Evolutionary conservation across 2,888 invertebrate genomes (phyloP), one percentile per base, ranked within the genome.

Genomic region (Andrena trimmerana): DNA sequence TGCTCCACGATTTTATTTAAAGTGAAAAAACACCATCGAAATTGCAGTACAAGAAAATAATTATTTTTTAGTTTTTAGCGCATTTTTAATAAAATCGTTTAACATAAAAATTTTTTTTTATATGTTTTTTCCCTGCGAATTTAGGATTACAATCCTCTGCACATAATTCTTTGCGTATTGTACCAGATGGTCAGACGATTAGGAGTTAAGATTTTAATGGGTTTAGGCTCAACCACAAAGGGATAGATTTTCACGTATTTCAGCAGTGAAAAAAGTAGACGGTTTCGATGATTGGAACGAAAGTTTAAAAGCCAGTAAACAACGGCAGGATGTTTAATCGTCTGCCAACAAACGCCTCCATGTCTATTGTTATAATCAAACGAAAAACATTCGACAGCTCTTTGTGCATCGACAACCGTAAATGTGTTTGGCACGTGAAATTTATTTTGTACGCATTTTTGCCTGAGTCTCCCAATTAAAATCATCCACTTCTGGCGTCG

Each of bases 281-380:
- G 3, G 24, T 31, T 31, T 31, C 13, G 36, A 62, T 29, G 50
- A 63, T 31, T 48, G 54, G 10, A 62, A 63, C 65, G 59, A 76
- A 66, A 60, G 50, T 50, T 76, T 59, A 42, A 77, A 50, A 70
- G 57, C 16, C 33, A 10, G 31, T 4, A 4, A n/a, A 27, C n/a
- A 20, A 7, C 10, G 4, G 8, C 24, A 31, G 33, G 36, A 7
- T 13, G 33, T 59, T 59, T 69, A 69, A 65, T 65, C 36, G 31
- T 10, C 24, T 0, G 16, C 16, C 29, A 50, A 80, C 48, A 36
- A 59, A n/a, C 20, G 2, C 31, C 27, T 29, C 5, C n/a, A 5
- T 7, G 42, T 29, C 1, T 10, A 54, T 48, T 75, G 57, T 50
- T 59, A 50, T 27, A 59, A 59, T 57, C 10, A 36, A 7, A 6